phyloP scores from a whole-genome alignment of 2,888 invertebrate species.

The Ectobius pallidus region DNA sequence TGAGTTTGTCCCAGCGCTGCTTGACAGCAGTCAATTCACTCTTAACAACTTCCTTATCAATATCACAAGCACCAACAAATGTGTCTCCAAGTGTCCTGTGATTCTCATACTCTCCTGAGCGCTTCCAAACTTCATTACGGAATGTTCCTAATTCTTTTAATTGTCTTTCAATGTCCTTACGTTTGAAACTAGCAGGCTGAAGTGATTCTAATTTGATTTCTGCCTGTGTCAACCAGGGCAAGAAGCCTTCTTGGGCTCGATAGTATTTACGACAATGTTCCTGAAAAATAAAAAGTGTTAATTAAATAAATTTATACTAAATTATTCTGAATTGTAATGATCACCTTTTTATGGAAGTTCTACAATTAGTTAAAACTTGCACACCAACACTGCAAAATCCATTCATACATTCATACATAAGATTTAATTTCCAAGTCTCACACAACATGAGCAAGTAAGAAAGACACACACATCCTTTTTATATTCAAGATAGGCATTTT shows the following conservation, averaged over 20 bases:
- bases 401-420: too few species aligned
- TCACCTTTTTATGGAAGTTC: too few species aligned
- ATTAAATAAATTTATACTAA: too few species aligned
- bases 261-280: slow-evolving; percentile 92
- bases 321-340: too few species aligned
- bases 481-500: too few species aligned
- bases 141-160: slow-evolving; percentile 86
- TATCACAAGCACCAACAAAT: slow-evolving; percentile 86
- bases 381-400: too few species aligned
- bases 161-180: slow-evolving; percentile 86
- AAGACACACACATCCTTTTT: too few species aligned
- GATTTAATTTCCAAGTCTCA: too few species aligned
- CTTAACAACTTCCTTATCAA: slow-evolving; percentile 88
- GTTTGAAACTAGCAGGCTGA: slow-evolving; percentile 79
- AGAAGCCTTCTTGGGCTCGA: slow-evolving; percentile 80
- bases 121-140: slow-evolving; percentile 92
- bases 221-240: slow-evolving; percentile 86
- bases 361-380: too few species aligned
- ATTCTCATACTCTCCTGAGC: slow-evolving; percentile 91
- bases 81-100: slow-evolving; percentile 85
- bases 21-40: slow-evolving; percentile 81
- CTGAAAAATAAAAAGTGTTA: too few species aligned
- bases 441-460: too few species aligned
- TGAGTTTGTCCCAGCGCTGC: slow-evolving; percentile 89
- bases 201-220: slow-evolving; percentile 83